These are phyloP conservation scores for Tonatia bakeri DNA, from an alignment of 2,113 vertebrate species.

Conservation along the genomic window DNA sequence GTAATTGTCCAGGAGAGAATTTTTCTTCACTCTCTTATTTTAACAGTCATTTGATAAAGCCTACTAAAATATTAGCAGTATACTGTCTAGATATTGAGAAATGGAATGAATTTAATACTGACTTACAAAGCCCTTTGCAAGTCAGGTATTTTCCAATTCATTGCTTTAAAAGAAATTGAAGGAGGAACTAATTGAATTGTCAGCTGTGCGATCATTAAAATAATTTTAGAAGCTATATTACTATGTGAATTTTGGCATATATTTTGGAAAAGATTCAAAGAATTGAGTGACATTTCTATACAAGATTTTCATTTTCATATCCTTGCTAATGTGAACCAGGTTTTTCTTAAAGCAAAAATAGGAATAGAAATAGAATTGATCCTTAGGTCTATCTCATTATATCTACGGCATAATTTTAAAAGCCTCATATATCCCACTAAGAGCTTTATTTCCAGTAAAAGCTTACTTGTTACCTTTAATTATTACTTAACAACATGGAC, in stretches of 20 bases:
- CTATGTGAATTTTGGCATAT: slow-evolving; percentile 24
- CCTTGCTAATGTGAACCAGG: neutral
- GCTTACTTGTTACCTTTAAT: slow-evolving; percentile 36
- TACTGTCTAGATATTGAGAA: neutral
- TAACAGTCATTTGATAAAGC: neutral
- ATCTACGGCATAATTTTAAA: neutral
- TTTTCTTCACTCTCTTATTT: neutral
- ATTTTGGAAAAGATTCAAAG: slow-evolving; percentile 38
- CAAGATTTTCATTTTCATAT: slow-evolving; percentile 24
- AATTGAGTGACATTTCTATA: slow-evolving; percentile 34
- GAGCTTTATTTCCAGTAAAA: slow-evolving; percentile 21
- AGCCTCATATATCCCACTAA: neutral
- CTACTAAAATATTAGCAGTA: neutral
- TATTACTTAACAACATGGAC: slow-evolving; percentile 34
- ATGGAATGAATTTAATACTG: neutral
- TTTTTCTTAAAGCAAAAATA: slow-evolving; percentile 38
- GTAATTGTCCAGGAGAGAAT: neutral
- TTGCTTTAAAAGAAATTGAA: slow-evolving; percentile 57
- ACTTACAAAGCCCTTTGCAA: slow-evolving; percentile 33
- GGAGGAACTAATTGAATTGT: slow-evolving; percentile 62
- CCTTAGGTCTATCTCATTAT: neutral
- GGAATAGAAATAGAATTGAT: slow-evolving; percentile 21
- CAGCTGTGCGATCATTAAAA: slow-evolving; percentile 56
- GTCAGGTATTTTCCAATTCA: slow-evolving; percentile 45
- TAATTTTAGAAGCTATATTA: slow-evolving; percentile 56